These are phyloP conservation scores for Lycocerus yunnanus DNA, from an alignment of 2,888 invertebrate genomes.

Conservation along the genomic window DNA sequence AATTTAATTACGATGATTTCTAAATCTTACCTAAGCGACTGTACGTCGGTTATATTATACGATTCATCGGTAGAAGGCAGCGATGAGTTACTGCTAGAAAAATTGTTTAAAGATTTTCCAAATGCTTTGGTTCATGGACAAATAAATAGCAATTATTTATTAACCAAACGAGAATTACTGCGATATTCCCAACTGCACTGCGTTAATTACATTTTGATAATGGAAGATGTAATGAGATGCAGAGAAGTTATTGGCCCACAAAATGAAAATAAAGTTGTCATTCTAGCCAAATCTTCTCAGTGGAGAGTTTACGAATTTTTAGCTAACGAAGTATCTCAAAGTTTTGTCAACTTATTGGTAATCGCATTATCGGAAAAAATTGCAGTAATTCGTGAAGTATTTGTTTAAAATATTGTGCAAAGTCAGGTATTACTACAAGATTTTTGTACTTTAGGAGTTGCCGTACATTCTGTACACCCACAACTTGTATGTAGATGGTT, in stretches of 20 bases:
- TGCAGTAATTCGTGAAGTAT: slow-evolving; percentile 42
- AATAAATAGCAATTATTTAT: slow-evolving; percentile 58
- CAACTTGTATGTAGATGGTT: slow-evolving; percentile 71
- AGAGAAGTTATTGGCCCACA: slow-evolving; percentile 66
- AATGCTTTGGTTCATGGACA: slow-evolving; percentile 66
- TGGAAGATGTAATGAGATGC: slow-evolving; percentile 66
- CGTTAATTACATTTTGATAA: slow-evolving; percentile 68
- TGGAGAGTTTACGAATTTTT: slow-evolving; percentile 78
- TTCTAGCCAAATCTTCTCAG: slow-evolving; percentile 72
- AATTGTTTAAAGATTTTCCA: slow-evolving; percentile 62
- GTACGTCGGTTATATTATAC: slow-evolving; percentile 70
- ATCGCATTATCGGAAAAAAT: slow-evolving; percentile 68
- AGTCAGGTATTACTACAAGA: not conserved
- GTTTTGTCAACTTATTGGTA: slow-evolving; percentile 72
- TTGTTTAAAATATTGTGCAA: not conserved
- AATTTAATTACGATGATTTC: slow-evolving; percentile 65
- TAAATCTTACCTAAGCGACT: slow-evolving; percentile 64
- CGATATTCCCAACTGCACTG: slow-evolving; percentile 58
- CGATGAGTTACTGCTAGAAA: slow-evolving; percentile 62
- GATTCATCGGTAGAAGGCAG: slow-evolving; percentile 63
- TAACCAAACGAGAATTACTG: slow-evolving; percentile 57
- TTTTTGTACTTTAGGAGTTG: slow-evolving; percentile 60
- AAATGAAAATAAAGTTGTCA: slow-evolving; percentile 65
- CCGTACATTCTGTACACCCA: slow-evolving; percentile 78
- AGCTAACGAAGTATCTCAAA: slow-evolving; percentile 63